Percentiles rank a stretch among this genome's conserved stretches.
phyloP scores from a whole-genome alignment of 2,888 invertebrate species.

The Euspilapteryx auroguttella region DNA sequence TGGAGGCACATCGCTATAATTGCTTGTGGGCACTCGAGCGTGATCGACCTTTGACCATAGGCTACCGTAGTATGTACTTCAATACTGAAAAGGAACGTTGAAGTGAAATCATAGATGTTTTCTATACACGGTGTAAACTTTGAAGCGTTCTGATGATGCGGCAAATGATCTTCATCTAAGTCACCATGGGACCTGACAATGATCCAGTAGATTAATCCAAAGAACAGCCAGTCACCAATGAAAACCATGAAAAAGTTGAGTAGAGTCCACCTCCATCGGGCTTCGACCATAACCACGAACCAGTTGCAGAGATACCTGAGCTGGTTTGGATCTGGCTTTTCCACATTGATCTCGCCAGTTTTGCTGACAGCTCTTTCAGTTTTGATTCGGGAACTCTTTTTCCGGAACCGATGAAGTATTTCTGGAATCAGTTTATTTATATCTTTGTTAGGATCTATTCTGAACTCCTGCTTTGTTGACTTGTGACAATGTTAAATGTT shows the following conservation, averaged over 20 bases:
- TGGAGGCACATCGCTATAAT: conserved; percentile 94
- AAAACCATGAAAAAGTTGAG: conserved; percentile 83
- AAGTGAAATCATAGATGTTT: conserved; percentile 85
- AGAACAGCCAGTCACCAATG: conserved; percentile 84
- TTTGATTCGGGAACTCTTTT: conserved; percentile 11
- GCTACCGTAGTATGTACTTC: conserved; percentile 96
- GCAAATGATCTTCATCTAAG: conserved; percentile 66
- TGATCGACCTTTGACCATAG: conserved; percentile 83
- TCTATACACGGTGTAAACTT: conserved; percentile 85
- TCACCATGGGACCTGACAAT: conserved; percentile 90
- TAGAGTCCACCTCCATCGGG: conserved; percentile 91
- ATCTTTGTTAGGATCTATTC: background rate
- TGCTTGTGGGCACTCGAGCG: conserved; percentile 91
- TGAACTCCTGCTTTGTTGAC: too few species aligned
- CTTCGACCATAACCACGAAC: conserved; percentile 82
- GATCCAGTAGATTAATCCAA: conserved; percentile 89
- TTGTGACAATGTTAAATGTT: too few species aligned
- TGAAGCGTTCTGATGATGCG: conserved; percentile 48
- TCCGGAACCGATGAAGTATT: conserved; percentile 11
- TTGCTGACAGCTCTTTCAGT: conserved; percentile 72
- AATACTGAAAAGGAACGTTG: conserved; percentile 92
- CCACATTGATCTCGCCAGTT: conserved; percentile 86
- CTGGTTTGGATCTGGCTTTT: conserved; percentile 64
- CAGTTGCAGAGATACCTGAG: conserved; percentile 70
- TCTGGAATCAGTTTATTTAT: conserved; percentile 6